Percentiles rank a stretch among this genome's conserved stretches.
Conservation (phyloP, 1,140 invertebrate species). For the Drosophila jambulina region DNA sequence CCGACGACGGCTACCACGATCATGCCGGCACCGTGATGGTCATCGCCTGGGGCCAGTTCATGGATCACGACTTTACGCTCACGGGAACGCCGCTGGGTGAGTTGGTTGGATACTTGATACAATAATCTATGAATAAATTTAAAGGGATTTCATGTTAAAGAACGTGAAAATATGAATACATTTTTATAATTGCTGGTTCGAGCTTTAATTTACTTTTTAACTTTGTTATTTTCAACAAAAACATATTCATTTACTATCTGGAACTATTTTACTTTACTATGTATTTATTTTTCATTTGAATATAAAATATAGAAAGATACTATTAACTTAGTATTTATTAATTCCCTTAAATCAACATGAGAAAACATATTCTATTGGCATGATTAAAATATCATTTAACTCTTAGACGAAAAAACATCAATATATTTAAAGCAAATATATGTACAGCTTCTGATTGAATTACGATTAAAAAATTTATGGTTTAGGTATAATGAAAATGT, state of each 20-base stretch:
- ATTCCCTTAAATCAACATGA: neutral
- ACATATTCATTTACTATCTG: neutral
- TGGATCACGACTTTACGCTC: constrained; percentile 97
- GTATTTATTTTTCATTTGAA: neutral
- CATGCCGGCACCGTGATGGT: constrained; percentile 97
- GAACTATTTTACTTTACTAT: neutral
- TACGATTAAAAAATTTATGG: neutral
- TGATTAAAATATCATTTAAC: neutral
- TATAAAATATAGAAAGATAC: neutral
- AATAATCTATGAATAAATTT: no score
- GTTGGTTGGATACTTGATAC: neutral
- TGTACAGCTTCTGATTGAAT: neutral
- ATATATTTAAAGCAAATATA: no score
- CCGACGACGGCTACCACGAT: constrained; percentile 96
- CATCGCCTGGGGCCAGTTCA: constrained; percentile 97
- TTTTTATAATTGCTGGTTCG: no score
- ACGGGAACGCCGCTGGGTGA: constrained; percentile 94
- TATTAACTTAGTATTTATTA: neutral
- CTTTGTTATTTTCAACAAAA: neutral
- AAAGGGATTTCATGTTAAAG: neutral
- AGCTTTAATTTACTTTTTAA: neutral
- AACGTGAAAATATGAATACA: neutral
- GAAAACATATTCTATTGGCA: neutral
- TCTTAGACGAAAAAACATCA: neutral
- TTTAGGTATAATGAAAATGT: neutral